Conservation (phyloP, 1,140 invertebrate species). For the Drosophila lowei region DNA sequence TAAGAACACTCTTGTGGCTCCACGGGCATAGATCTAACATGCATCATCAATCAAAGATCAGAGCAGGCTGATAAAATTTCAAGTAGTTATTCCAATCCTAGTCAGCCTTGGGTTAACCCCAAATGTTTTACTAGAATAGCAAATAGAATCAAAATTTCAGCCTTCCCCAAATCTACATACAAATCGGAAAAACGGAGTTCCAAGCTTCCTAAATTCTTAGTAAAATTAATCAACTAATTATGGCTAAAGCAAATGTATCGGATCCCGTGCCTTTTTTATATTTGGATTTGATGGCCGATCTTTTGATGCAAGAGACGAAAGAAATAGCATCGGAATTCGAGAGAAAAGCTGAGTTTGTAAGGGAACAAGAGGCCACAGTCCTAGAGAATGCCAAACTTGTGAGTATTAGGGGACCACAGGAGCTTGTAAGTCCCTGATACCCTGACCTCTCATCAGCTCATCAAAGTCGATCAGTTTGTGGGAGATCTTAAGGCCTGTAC, state of each 20-base stretch:
- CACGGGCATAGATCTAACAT: too few relatives aligned
- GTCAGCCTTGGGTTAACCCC: too few relatives aligned
- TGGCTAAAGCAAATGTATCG: conserved; percentile 18
- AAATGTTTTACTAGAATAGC: too few relatives aligned
- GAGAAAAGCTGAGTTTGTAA: conserved; percentile 37
- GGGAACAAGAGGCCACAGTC: conserved; percentile 34
- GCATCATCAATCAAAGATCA: too few relatives aligned
- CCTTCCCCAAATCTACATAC: neutral
- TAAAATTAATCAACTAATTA: conserved; percentile 16
- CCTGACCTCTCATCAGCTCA: conserved; percentile 1
- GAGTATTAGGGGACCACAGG: neutral
- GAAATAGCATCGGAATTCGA: conserved; percentile 46
- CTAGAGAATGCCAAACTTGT: conserved; percentile 43
- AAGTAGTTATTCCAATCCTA: too few relatives aligned
- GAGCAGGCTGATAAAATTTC: too few relatives aligned
- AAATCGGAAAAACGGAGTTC: too few relatives aligned
- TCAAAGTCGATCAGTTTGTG: conserved; percentile 17
- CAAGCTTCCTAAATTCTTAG: neutral
- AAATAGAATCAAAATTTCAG: too few relatives aligned
- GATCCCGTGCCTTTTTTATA: conserved; percentile 45
- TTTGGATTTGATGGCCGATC: conserved; percentile 38
- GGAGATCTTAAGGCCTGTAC: conserved; percentile 16
- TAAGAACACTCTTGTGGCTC: too few relatives aligned
- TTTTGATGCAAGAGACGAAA: conserved; percentile 29
- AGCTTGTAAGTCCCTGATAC: neutral